Percentiles rank a stretch among this genome's conserved stretches.
phyloP scores from a whole-genome alignment of 1,140 invertebrate genomes.

The Zaprionus lachaisei region DNA sequence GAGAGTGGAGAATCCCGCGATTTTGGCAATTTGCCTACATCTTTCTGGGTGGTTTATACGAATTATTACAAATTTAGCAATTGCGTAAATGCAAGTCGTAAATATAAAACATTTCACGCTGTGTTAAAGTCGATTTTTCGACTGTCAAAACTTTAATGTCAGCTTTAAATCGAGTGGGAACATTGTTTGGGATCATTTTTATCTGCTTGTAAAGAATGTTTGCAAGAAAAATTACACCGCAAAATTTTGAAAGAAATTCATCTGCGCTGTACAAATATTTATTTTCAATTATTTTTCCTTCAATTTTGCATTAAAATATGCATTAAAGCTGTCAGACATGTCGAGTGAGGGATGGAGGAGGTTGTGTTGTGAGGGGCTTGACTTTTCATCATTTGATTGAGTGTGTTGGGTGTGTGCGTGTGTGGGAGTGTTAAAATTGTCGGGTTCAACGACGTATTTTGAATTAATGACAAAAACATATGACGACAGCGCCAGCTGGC shows the following conservation, averaged over 20 bases:
- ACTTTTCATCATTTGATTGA: constrained; percentile 30
- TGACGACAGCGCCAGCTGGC: constrained; percentile 2
- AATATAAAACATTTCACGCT: constrained; percentile 18
- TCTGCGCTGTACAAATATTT: constrained; percentile 47
- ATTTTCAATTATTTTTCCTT: constrained; percentile 58
- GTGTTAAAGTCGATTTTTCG: neutral
- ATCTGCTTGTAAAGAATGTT: neutral
- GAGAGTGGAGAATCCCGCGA: constrained; percentile 61
- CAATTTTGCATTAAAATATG: constrained; percentile 37
- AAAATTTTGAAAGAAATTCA: constrained; percentile 10
- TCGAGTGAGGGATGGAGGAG: neutral
- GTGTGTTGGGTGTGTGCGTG: neutral
- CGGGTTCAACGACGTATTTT: constrained; percentile 13
- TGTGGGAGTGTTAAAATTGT: neutral
- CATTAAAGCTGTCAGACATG: constrained; percentile 10
- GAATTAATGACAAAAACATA: constrained; percentile 8
- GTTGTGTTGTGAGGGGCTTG: neutral
- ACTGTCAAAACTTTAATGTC: constrained; percentile 6
- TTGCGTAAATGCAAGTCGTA: constrained; percentile 60
- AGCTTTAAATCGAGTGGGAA: constrained; percentile 1
- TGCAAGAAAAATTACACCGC: constrained; percentile 5
- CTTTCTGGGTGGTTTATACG: constrained; percentile 33
- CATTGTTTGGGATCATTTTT: neutral
- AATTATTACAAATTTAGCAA: constrained; percentile 53
- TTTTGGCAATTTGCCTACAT: constrained; percentile 58